Evolutionary conservation across 2,888 invertebrate species (phyloP).

Genomic region (Thelaira solivaga): DNA sequence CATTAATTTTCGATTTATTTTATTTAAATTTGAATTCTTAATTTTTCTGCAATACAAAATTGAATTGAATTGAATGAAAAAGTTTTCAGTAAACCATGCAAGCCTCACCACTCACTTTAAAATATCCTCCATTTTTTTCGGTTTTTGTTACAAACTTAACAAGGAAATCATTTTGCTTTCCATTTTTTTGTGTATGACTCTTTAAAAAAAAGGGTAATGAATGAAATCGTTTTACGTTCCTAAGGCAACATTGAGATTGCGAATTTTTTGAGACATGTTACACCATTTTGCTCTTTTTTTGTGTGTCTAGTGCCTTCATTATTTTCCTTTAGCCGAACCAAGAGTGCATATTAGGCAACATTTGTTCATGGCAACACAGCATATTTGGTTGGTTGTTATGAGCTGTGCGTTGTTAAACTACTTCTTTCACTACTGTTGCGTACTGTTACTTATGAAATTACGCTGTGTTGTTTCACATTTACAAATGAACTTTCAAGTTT

Average conservation of each 20-base stretch:
- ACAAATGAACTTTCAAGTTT: conserved; percentile 55
- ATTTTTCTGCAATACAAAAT: too few relatives aligned
- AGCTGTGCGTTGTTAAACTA: conserved; percentile 25
- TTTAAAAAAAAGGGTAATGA: conserved; percentile 39
- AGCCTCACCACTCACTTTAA: too few relatives aligned
- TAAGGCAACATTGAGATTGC: conserved; percentile 15
- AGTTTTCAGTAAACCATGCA: too few relatives aligned
- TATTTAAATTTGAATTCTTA: too few relatives aligned
- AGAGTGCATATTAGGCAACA: conserved; percentile 41
- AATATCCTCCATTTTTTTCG: not conserved
- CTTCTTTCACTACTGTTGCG: not conserved
- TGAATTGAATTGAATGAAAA: too few relatives aligned
- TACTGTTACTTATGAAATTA: not conserved
- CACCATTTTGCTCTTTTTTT: conserved; percentile 29
- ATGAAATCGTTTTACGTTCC: conserved; percentile 41
- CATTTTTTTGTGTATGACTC: not conserved
- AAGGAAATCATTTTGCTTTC: not conserved
- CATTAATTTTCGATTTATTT: too few relatives aligned
- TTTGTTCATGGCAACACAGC: conserved; percentile 35
- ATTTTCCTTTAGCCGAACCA: not conserved
- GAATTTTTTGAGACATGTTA: conserved; percentile 34
- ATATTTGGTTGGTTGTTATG: conserved; percentile 6
- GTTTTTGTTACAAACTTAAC: not conserved
- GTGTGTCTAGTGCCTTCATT: not conserved
- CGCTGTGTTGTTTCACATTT: conserved; percentile 30